These are phyloP conservation scores for Corapipo altera DNA, from an alignment of 2,113 vertebrate species.

Conservation along the genomic window DNA sequence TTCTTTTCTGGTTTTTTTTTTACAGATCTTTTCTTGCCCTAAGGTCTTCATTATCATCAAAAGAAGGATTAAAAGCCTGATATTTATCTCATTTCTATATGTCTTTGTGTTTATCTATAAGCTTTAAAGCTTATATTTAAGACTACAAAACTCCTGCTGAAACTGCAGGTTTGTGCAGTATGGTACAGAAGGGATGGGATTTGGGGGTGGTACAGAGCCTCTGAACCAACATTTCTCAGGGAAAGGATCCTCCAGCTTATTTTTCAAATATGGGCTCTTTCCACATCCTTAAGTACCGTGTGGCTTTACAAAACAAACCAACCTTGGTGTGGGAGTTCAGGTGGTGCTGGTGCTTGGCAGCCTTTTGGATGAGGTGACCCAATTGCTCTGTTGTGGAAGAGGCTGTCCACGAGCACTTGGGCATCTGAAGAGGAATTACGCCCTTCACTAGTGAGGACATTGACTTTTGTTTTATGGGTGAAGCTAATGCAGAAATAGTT, in stretches of 20 bases:
- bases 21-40: conserved; percentile 50
- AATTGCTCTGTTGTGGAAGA: background rate
- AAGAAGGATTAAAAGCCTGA: background rate
- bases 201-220: background rate
- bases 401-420: background rate
- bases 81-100: background rate
- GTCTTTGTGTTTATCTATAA: background rate
- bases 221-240: background rate
- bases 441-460: background rate
- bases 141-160: background rate
- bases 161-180: background rate
- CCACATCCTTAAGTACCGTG: background rate
- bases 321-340: background rate
- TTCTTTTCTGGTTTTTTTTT: background rate
- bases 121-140: background rate
- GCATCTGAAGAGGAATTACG: background rate
- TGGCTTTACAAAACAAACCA: background rate
- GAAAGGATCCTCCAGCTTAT: background rate
- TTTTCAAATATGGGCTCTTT: background rate
- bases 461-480: background rate
- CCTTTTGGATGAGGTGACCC: background rate
- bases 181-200: background rate
- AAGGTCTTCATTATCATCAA: conserved; percentile 38
- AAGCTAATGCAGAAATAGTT: background rate
- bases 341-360: background rate